Evolutionary conservation across 2,888 invertebrate species (phyloP).

Genomic region (Notodonta ziczac): DNA sequence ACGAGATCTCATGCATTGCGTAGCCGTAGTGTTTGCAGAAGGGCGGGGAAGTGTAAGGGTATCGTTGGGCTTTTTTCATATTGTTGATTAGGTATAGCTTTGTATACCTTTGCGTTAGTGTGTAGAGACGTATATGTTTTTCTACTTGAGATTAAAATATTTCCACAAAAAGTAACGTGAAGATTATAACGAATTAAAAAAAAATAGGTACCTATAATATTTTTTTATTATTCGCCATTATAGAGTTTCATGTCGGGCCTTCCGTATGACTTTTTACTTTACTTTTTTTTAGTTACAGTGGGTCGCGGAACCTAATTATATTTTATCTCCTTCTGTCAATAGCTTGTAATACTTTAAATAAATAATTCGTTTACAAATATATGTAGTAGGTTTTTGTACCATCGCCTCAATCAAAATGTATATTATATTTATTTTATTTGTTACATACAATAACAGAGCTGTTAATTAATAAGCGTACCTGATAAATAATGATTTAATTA

Average conservation of each 20-base stretch:
- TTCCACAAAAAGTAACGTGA: too few relatives aligned
- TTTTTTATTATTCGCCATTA: too few relatives aligned
- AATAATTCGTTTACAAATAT: background rate
- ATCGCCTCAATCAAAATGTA: too few relatives aligned
- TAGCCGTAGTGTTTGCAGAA: slow-evolving; percentile 1
- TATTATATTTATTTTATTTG: too few relatives aligned
- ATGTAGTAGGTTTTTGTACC: too few relatives aligned
- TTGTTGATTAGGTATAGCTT: background rate
- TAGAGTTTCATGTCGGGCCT: background rate
- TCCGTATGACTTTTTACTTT: background rate
- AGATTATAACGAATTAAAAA: too few relatives aligned
- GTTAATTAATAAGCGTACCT: too few relatives aligned
- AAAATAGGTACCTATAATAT: too few relatives aligned
- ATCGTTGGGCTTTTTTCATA: background rate
- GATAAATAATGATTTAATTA: too few relatives aligned
- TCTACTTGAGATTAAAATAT: too few relatives aligned
- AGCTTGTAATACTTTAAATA: background rate
- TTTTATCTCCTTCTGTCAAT: background rate
- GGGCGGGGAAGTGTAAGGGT: background rate
- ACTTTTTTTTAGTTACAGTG: background rate
- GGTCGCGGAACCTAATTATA: background rate
- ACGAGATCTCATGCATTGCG: background rate
- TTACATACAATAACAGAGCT: too few relatives aligned
- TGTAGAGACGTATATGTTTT: too few relatives aligned
- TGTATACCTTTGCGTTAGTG: background rate